Percentiles rank a stretch among this genome's conserved stretches.
phyloP scores from a whole-genome alignment of 2,113 vertebrate genomes.

The Gobius niger region DNA sequence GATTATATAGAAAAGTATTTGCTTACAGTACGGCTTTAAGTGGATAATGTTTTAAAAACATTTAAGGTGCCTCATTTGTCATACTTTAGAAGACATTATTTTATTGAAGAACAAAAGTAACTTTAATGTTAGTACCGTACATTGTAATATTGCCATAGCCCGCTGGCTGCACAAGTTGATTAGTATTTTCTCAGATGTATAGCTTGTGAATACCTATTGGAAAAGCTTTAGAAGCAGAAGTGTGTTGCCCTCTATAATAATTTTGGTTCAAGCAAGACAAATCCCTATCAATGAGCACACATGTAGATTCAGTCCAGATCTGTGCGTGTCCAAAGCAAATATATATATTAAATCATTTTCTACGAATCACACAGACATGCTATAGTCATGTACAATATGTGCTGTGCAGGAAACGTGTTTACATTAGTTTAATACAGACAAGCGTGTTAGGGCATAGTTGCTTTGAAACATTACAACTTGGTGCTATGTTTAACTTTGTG shows the following conservation, averaged over 20 bases:
- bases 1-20: slow-evolving; percentile 76
- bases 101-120: slow-evolving; percentile 69
- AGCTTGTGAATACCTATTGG: slow-evolving; percentile 68
- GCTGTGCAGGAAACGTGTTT: slow-evolving; percentile 76
- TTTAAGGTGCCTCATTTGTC: slow-evolving; percentile 77
- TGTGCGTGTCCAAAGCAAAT: slow-evolving; percentile 65
- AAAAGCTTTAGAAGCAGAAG: slow-evolving; percentile 73
- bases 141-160: slow-evolving; percentile 72
- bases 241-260: slow-evolving; percentile 66
- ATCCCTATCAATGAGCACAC: slow-evolving; percentile 65
- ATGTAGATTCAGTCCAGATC: slow-evolving; percentile 62
- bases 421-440: slow-evolving; percentile 71
- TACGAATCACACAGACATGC: slow-evolving; percentile 62
- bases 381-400: slow-evolving; percentile 65
- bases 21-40: slow-evolving; percentile 75
- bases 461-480: slow-evolving; percentile 77
- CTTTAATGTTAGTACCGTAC: slow-evolving; percentile 69
- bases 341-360: slow-evolving; percentile 49
- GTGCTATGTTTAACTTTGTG: slow-evolving; percentile 82
- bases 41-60: slow-evolving; percentile 74
- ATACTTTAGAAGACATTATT: slow-evolving; percentile 71
- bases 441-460: slow-evolving; percentile 75
- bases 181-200: slow-evolving; percentile 73
- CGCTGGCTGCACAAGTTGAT: slow-evolving; percentile 73
- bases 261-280: slow-evolving; percentile 60